Base-by-base conservation (phyloP, 2,113 vertebrate genomes). In the Geococcyx californianus region DNA sequence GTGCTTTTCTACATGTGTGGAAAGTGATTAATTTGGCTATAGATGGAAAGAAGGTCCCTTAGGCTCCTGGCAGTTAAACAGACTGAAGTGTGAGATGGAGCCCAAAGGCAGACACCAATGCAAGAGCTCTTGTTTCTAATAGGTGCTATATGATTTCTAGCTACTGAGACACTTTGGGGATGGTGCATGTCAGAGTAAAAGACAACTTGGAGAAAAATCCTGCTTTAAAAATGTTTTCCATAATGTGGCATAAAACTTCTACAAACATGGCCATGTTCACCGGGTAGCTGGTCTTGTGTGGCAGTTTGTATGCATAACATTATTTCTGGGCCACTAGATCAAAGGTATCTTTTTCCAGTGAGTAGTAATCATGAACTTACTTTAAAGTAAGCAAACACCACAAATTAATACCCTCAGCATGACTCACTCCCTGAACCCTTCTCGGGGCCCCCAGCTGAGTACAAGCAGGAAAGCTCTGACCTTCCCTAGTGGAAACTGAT, bases 11-110 rank as follows among this genome's bases (percentile, higher is more conserved):
- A 3, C 28, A 7, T 33, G 33, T 69, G 21, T 91, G 81, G 34
- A 86, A 83, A 36, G n/a, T 26, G 14, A 85, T 66, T 40, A 16
- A 45, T 64, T 69, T 90, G 42, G 23, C n/a, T 58, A 7, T 10
- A 28, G 51, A 42, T 0, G 2, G 68, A 80, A 58, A 38, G 29
- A 73, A 76, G 25, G 28, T 56, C 31, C 15, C 24, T 82, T 62
- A 49, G 40, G 49, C 16, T 76, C 51, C 36, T 5, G 14, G 15
- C 28, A 45, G 1, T 69, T 68, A 75, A 78, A 64, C 20, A 81
- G 34, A 52, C 8, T 49, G 63, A 79, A 91, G 40, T 0, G 0
- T 8, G 8, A 92, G 44, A n/a, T 34, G 34, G 24, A 52, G 29
- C 20, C 40, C 20, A 54, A 56, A 81, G 20, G 58, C 23, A 28